Conservation (phyloP, 2,113 vertebrate genomes). For the Cochlearius cochlearius region DNA sequence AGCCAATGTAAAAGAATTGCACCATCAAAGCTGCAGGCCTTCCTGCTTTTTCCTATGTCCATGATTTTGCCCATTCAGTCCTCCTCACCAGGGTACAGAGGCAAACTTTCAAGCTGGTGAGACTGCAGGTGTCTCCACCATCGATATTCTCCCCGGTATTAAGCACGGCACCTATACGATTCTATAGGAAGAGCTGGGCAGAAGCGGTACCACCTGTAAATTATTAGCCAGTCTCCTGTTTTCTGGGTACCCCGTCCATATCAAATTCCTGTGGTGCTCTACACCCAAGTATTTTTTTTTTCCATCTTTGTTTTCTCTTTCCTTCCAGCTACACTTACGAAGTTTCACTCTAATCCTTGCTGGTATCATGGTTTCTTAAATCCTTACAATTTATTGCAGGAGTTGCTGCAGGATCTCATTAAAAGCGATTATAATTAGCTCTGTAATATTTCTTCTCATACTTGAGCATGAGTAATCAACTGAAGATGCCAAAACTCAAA, state of each 20-base stretch:
- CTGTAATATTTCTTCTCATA: conserved; percentile 53
- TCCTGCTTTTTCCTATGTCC: neutral
- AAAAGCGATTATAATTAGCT: conserved; percentile 47
- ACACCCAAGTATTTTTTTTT: neutral
- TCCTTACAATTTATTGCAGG: neutral
- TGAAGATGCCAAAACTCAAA: conserved; percentile 5
- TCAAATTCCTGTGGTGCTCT: neutral
- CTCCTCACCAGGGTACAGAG: neutral
- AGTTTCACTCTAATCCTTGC: neutral
- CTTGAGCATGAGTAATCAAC: conserved; percentile 44
- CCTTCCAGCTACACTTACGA: neutral
- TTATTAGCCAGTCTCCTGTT: neutral
- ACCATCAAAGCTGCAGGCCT: neutral
- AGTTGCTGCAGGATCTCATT: conserved; percentile 49
- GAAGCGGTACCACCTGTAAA: neutral
- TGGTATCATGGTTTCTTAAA: neutral
- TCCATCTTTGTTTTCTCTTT: neutral
- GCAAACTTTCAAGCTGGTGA: neutral
- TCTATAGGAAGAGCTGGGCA: no score
- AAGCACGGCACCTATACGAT: neutral
- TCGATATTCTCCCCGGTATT: neutral
- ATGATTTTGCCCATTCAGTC: neutral
- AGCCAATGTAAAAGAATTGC: neutral
- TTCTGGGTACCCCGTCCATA: neutral
- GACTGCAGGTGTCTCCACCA: neutral